Evolutionary conservation across 2,888 invertebrate genomes (phyloP).

Genomic region (Pollenia labialis): DNA sequence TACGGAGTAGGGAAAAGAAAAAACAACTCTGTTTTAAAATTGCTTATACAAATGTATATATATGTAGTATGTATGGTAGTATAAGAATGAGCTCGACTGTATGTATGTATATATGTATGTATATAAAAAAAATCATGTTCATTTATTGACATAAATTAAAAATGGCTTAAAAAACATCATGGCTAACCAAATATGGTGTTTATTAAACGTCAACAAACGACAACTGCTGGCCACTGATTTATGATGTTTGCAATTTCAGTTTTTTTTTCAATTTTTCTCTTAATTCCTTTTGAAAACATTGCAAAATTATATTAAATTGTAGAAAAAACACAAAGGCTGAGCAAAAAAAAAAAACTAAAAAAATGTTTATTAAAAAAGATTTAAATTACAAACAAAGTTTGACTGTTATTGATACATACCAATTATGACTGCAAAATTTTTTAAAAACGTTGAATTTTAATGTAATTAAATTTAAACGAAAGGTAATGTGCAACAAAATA

Average conservation of each 20-base stretch:
- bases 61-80: not conserved
- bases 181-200: slow-evolving; percentile 82
- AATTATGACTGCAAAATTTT: slow-evolving; percentile 50
- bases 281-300: slow-evolving; percentile 39
- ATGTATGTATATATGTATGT: slow-evolving; percentile 29
- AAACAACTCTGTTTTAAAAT: not conserved
- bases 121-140: slow-evolving; percentile 68
- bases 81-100: not conserved
- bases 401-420: slow-evolving; percentile 69
- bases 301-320: slow-evolving; percentile 30
- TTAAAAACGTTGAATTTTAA: slow-evolving; percentile 9
- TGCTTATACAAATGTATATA: not conserved
- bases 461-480: not conserved
- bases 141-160: slow-evolving; percentile 75
- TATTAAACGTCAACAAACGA: slow-evolving; percentile 78
- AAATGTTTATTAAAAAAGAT: slow-evolving; percentile 4
- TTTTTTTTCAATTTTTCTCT: slow-evolving; percentile 5
- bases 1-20: not conserved
- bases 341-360: not conserved
- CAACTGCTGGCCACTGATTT: slow-evolving; percentile 75
- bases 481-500: not conserved
- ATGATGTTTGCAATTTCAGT: slow-evolving; percentile 75
- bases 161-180: slow-evolving; percentile 76
- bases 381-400: slow-evolving; percentile 51
- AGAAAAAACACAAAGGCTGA: not conserved